phyloP scores from a whole-genome alignment of 2,888 invertebrate genomes.

The Melanotus villosus region DNA sequence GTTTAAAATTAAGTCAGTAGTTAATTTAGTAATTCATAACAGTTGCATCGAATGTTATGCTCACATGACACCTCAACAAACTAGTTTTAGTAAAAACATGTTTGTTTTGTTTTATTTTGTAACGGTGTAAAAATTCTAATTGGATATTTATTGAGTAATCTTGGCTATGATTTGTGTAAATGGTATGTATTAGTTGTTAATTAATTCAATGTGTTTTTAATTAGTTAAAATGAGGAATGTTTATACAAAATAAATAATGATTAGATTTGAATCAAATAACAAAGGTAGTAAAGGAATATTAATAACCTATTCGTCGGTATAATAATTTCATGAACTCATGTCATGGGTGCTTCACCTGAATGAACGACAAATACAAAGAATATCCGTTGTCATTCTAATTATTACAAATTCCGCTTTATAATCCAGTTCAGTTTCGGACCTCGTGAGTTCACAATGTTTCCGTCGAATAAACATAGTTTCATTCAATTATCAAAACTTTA shows the following conservation, averaged over 20 bases:
- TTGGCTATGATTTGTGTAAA: too few relatives aligned
- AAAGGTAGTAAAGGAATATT: too few relatives aligned
- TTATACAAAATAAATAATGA: too few relatives aligned
- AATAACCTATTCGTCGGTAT: not conserved
- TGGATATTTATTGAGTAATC: too few relatives aligned
- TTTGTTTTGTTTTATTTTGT: too few relatives aligned
- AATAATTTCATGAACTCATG: slow-evolving; percentile 5
- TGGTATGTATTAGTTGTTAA: too few relatives aligned
- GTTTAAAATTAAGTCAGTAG: slow-evolving; percentile 4
- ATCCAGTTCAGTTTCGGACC: slow-evolving; percentile 35
- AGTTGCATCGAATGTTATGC: not conserved
- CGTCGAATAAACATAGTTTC: slow-evolving; percentile 4
- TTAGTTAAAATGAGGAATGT: too few relatives aligned
- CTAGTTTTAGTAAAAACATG: too few relatives aligned
- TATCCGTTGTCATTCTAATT: slow-evolving; percentile 46
- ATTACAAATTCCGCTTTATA: slow-evolving; percentile 44
- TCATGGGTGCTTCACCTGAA: slow-evolving; percentile 41
- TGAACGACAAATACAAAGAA: slow-evolving; percentile 47
- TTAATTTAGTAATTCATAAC: not conserved
- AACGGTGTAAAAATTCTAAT: too few relatives aligned
- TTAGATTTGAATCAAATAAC: too few relatives aligned
- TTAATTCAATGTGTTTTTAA: too few relatives aligned
- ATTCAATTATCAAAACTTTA: not conserved
- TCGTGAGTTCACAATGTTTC: slow-evolving; percentile 27
- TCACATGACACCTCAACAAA: too few relatives aligned